Conservation (phyloP, 2,888 invertebrate genomes). For the Ophion obscuratus region DNA sequence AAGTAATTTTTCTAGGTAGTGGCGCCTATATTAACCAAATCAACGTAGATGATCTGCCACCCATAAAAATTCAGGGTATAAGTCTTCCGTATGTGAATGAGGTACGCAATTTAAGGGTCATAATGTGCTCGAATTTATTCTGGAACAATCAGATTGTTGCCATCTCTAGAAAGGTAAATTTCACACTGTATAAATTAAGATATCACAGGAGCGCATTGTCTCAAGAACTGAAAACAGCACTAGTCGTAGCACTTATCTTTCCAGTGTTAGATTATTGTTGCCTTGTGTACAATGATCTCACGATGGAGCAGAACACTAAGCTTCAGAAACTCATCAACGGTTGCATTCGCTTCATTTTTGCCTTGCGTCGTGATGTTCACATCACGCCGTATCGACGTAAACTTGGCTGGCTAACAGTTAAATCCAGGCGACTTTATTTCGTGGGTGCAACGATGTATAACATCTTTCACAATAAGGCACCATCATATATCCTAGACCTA, state of each 20-base stretch:
- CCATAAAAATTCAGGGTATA: background rate
- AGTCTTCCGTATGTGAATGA: background rate
- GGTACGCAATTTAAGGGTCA: background rate
- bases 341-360: slow-evolving; percentile 47
- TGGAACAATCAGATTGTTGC: too few relatives aligned
- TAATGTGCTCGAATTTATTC: background rate
- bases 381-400: slow-evolving; percentile 45
- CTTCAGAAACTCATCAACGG: slow-evolving; percentile 42
- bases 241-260: background rate
- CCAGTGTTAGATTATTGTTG: slow-evolving; percentile 50
- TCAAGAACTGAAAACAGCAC: too few relatives aligned
- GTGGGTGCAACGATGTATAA: background rate
- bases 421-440: slow-evolving; percentile 25
- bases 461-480: background rate
- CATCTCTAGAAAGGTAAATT: too few relatives aligned
- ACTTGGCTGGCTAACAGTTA: slow-evolving; percentile 44
- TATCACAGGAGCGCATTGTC: too few relatives aligned
- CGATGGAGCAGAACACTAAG: slow-evolving; percentile 24
- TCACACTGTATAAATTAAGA: too few relatives aligned
- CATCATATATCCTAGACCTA: slow-evolving; percentile 11
- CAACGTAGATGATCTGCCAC: background rate
- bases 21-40: background rate
- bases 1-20: background rate
- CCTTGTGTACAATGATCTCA: slow-evolving; percentile 40
- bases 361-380: slow-evolving; percentile 35